Evolutionary conservation across 2,888 invertebrate species (phyloP).

Genomic region (Lobophora halterata): DNA sequence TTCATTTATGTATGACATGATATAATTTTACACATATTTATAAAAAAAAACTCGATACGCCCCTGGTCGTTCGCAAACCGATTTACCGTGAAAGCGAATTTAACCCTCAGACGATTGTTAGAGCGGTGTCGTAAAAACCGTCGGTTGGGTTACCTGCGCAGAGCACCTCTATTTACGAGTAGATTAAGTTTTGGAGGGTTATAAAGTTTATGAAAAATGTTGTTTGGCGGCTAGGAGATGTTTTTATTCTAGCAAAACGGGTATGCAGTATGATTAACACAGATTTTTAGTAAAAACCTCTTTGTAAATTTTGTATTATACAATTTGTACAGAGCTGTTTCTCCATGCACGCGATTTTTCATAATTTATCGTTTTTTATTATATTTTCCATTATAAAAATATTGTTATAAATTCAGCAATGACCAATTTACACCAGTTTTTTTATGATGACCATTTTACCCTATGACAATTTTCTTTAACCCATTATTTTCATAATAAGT

Average conservation of each 20-base stretch:
- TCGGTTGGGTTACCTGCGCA: conserved; percentile 54
- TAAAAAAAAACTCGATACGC: no score
- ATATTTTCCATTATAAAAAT: no score
- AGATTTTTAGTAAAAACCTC: not conserved
- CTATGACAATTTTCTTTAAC: no score
- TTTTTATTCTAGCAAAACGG: conserved; percentile 10
- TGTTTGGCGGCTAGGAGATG: conserved; percentile 17
- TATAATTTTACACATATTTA: no score
- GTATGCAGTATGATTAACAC: not conserved
- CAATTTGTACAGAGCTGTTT: no score
- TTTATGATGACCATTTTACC: no score
- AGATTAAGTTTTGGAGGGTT: conserved; percentile 44
- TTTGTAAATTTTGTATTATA: not conserved
- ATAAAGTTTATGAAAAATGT: conserved; percentile 31
- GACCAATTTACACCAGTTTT: no score
- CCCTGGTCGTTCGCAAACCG: conserved; percentile 34
- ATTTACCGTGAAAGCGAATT: conserved; percentile 70
- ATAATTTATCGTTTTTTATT: no score
- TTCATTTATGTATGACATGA: no score
- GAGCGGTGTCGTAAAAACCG: conserved; percentile 48
- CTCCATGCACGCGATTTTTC: no score
- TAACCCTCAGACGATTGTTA: conserved; percentile 53
- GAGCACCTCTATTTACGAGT: conserved; percentile 42
- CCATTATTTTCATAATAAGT: no score
- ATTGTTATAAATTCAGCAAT: no score